Percentiles rank a stretch among this genome's conserved stretches.
Conservation (phyloP, 2,888 invertebrate genomes). For the Watsonalla binaria region DNA sequence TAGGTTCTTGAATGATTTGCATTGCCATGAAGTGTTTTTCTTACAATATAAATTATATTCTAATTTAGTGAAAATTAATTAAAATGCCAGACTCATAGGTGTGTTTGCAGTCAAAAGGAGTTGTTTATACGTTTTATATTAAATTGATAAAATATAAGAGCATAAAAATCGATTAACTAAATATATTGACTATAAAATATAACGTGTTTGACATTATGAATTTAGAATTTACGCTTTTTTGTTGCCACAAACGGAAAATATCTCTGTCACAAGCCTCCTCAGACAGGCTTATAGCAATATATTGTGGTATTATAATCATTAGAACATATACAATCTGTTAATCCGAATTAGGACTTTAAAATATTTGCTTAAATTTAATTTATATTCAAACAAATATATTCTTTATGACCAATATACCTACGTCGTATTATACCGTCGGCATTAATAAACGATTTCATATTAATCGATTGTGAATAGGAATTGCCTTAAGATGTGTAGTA, state of each 20-base stretch:
- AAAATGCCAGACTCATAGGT: too few relatives aligned
- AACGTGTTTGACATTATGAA: not conserved
- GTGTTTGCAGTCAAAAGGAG: too few relatives aligned
- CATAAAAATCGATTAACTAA: not conserved
- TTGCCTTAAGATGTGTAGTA: slow-evolving; percentile 44
- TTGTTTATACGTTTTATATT: not conserved
- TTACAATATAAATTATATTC: slow-evolving; percentile 3
- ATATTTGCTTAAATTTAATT: slow-evolving; percentile 56
- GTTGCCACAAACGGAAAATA: slow-evolving; percentile 2
- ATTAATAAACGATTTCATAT: slow-evolving; percentile 44
- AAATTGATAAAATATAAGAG: not conserved
- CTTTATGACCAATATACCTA: slow-evolving; percentile 45
- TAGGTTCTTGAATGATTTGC: too few relatives aligned
- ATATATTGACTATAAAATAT: not conserved
- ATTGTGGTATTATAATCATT: slow-evolving; percentile 18
- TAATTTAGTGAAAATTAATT: too few relatives aligned
- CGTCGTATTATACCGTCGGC: slow-evolving; percentile 38
- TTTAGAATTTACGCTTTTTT: not conserved
- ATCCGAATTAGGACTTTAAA: slow-evolving; percentile 32
- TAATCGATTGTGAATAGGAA: slow-evolving; percentile 63
- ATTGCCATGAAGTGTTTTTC: too few relatives aligned
- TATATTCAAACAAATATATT: slow-evolving; percentile 48
- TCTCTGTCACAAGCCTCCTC: slow-evolving; percentile 7
- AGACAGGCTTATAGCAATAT: slow-evolving; percentile 13
- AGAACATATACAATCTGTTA: slow-evolving; percentile 22